Conservation (phyloP, 2,797 vertebrate genomes). For the Sebastes kiyomatsui region DNA sequence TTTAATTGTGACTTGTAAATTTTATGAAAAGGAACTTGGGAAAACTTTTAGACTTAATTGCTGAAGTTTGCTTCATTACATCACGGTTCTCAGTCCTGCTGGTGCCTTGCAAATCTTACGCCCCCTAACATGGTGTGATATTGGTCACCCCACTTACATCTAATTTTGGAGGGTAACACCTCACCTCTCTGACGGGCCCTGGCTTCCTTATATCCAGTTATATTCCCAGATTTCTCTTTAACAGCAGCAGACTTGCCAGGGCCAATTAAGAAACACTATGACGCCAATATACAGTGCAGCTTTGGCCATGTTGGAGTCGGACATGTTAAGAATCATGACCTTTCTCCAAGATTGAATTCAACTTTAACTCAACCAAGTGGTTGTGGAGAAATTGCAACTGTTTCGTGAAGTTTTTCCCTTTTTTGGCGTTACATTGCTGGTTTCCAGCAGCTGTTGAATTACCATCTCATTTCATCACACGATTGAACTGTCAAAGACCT, state of each 20-base stretch:
- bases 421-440: not conserved
- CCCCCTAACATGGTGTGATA: slow-evolving; percentile 23
- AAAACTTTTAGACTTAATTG: not conserved
- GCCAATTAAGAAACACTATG: slow-evolving; percentile 51
- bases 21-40: not conserved
- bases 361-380: not conserved
- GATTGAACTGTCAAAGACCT: not conserved
- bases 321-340: slow-evolving; percentile 42
- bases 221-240: slow-evolving; percentile 3
- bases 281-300: not conserved
- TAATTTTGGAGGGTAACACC: slow-evolving; percentile 15
- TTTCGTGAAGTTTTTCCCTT: not conserved
- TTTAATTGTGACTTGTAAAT: not conserved
- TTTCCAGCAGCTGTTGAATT: not conserved
- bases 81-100: not conserved
- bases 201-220: not conserved
- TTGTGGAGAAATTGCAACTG: not conserved
- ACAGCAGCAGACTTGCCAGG: not conserved
- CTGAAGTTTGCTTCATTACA: not conserved
- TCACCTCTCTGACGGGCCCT: not conserved
- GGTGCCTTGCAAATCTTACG: not conserved
- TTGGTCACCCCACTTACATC: not conserved
- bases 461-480: not conserved
- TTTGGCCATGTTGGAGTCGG: slow-evolving; percentile 18
- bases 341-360: slow-evolving; percentile 14